phyloP scores from a whole-genome alignment of 2,113 vertebrate species.

The Chauna torquata region DNA sequence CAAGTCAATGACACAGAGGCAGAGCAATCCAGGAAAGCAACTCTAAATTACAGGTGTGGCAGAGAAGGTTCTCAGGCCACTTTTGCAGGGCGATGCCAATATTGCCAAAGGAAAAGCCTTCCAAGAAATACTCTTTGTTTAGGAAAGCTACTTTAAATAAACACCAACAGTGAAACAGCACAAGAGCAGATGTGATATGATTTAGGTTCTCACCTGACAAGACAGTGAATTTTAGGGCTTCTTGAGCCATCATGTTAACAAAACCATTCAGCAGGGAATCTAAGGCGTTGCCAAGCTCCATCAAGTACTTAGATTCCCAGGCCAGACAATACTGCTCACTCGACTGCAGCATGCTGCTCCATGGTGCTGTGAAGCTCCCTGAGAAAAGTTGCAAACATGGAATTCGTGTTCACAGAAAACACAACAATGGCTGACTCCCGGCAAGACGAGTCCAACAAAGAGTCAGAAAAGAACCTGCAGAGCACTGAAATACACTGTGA shows the following conservation, averaged over 20 bases:
- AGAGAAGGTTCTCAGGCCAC: neutral
- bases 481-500: neutral
- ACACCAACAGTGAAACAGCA: neutral
- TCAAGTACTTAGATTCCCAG: conserved; percentile 95
- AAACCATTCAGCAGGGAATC: conserved; percentile 89
- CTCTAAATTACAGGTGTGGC: neutral
- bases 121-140: neutral
- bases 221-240: conserved; percentile 94
- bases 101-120: neutral
- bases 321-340: conserved; percentile 94
- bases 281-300: conserved; percentile 89
- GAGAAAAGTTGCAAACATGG: neutral
- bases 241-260: conserved; percentile 92
- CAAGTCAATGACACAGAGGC: neutral
- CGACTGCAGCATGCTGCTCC: conserved; percentile 85
- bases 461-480: neutral
- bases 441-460: neutral
- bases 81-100: neutral
- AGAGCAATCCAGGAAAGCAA: neutral
- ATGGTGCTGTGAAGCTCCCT: conserved; percentile 90
- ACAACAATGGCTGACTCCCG: neutral
- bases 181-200: neutral
- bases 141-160: neutral
- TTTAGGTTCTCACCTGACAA: conserved; percentile 85
- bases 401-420: neutral